Conservation (phyloP, 2,888 invertebrate species). For the Tetranychus piercei region DNA sequence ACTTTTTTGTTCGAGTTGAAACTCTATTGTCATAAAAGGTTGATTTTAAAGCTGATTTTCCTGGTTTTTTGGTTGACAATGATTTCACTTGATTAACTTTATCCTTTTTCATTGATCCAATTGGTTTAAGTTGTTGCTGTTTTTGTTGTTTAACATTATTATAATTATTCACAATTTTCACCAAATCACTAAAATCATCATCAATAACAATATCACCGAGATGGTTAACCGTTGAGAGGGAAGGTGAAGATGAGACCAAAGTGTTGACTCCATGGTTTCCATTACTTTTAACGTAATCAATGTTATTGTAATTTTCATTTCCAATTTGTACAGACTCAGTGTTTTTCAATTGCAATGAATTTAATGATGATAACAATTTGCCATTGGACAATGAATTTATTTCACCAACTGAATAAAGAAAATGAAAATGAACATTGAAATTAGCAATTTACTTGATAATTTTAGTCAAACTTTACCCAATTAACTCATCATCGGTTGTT, state of each 20-base stretch:
- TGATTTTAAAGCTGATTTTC: not conserved
- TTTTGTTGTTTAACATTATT: not conserved
- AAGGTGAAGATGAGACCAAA: not conserved
- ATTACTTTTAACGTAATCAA: not conserved
- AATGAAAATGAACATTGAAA: too few relatives aligned
- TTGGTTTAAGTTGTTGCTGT: too few relatives aligned
- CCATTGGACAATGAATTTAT: not conserved
- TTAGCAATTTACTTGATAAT: too few relatives aligned
- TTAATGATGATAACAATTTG: not conserved
- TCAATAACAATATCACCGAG: not conserved
- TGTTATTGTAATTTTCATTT: not conserved
- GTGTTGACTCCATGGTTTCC: not conserved
- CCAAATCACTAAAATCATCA: not conserved
- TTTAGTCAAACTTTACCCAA: too few relatives aligned
- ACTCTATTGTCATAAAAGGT: too few relatives aligned
- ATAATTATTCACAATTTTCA: not conserved
- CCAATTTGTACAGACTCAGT: not conserved
- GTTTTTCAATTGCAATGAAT: not conserved
- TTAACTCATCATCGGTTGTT: too few relatives aligned
- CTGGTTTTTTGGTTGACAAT: not conserved
- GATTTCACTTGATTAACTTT: not conserved
- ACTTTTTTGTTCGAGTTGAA: not conserved
- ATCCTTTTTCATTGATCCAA: too few relatives aligned
- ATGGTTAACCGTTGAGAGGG: not conserved
- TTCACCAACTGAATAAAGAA: too few relatives aligned